A percentile compares a stretch with the other conserved stretches of the same genome.
phyloP scores from a whole-genome alignment of 2,113 vertebrate genomes.

The Galemys pyrenaicus region DNA sequence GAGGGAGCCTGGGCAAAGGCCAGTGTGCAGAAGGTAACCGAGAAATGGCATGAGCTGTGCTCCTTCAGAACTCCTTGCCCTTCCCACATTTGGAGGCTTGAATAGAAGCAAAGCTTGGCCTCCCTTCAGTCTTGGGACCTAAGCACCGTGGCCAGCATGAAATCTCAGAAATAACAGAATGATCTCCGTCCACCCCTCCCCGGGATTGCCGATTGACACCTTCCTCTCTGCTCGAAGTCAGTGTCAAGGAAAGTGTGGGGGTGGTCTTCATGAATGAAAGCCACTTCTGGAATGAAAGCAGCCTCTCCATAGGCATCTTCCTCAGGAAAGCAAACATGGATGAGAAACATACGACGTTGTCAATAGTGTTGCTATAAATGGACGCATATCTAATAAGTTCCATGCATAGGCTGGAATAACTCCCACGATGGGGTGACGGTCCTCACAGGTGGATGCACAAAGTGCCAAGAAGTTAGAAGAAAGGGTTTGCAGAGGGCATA shows the following conservation, averaged over 20 bases:
- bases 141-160: not conserved
- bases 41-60: not conserved
- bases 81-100: not conserved
- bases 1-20: not conserved
- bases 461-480: not conserved
- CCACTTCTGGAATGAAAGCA: not conserved
- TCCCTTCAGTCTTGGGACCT: not conserved
- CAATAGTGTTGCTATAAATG: not conserved
- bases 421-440: not conserved
- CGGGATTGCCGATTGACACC: not conserved
- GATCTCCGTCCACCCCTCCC: not conserved
- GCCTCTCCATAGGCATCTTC: not conserved
- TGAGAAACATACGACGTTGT: not conserved
- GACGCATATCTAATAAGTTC: too few relatives aligned
- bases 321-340: not conserved
- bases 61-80: not conserved
- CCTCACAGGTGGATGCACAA: fast-evolving
- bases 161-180: not conserved
- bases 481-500: not conserved
- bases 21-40: fast-evolving
- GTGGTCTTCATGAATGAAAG: not conserved
- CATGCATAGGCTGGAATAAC: too few relatives aligned
- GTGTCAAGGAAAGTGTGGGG: not conserved
- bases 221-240: not conserved
- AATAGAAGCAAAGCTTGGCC: not conserved